These are phyloP conservation scores for Hedya salicella DNA, from an alignment of 2,888 invertebrate species.

Conservation along the genomic window DNA sequence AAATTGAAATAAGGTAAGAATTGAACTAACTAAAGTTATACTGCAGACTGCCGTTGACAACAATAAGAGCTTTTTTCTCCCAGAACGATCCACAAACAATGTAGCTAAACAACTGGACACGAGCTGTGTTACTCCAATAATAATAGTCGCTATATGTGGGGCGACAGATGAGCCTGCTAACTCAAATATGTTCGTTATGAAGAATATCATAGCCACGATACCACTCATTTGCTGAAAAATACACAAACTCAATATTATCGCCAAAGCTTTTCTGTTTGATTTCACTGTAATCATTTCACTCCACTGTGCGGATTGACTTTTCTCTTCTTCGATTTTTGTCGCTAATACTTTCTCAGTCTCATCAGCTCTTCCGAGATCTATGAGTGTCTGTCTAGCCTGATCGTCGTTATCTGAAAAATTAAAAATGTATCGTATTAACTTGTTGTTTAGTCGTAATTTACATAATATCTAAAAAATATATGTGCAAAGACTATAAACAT, in stretches of 20 bases:
- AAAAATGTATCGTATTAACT: neutral
- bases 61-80: slow-evolving; percentile 58
- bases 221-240: slow-evolving; percentile 62
- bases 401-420: slow-evolving; percentile 53
- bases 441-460: no score
- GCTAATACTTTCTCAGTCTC: slow-evolving; percentile 54
- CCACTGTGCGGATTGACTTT: slow-evolving; percentile 49
- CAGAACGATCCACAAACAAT: slow-evolving; percentile 60
- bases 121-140: slow-evolving; percentile 60
- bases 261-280: slow-evolving; percentile 59
- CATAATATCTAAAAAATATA: no score
- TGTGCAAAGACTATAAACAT: no score
- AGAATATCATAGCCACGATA: slow-evolving; percentile 55
- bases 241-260: slow-evolving; percentile 54
- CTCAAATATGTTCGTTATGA: slow-evolving; percentile 59
- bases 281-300: slow-evolving; percentile 56
- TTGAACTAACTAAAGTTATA: slow-evolving; percentile 60
- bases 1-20: no score
- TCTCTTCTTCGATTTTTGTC: slow-evolving; percentile 48
- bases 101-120: slow-evolving; percentile 56
- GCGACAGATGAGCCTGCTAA: slow-evolving; percentile 57
- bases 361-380: slow-evolving; percentile 55
- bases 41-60: slow-evolving; percentile 57
- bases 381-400: slow-evolving; percentile 52
- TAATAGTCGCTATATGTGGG: slow-evolving; percentile 60